Evolutionary conservation across 2,888 invertebrate genomes (phyloP).

Genomic region (Polymixis lichenea): DNA sequence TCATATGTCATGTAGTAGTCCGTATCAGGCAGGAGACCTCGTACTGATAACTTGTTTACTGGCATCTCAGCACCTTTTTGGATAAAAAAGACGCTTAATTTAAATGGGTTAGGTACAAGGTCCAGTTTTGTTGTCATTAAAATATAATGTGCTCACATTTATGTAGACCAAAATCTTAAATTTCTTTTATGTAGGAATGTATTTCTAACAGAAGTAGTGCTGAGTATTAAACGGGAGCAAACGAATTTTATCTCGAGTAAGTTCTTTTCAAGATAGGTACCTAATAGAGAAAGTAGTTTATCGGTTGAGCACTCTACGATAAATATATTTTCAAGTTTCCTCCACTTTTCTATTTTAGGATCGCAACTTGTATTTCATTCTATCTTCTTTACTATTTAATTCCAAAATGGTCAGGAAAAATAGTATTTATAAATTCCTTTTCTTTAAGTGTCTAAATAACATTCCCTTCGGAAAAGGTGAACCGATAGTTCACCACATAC

Average conservation of each 20-base stretch:
- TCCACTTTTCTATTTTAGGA: constrained; percentile 21
- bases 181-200: not conserved
- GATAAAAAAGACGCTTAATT: not conserved
- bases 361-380: not conserved
- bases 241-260: constrained; percentile 60
- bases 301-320: constrained; percentile 28
- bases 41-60: constrained; percentile 95
- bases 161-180: not conserved
- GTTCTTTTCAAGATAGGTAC: constrained; percentile 55
- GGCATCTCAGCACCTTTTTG: constrained; percentile 94
- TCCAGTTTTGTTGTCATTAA: too few relatives aligned
- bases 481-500: too few relatives aligned
- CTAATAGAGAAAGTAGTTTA: constrained; percentile 48
- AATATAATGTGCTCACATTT: too few relatives aligned
- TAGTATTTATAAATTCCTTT: not conserved
- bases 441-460: too few relatives aligned
- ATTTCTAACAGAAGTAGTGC: constrained; percentile 22
- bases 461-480: too few relatives aligned
- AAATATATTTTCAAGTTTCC: constrained; percentile 45
- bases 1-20: constrained; percentile 99
- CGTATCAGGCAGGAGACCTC: constrained; percentile 97
- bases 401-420: not conserved
- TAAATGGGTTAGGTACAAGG: not conserved
- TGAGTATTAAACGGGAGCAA: constrained; percentile 28
- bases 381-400: constrained; percentile 13